A percentile compares a stretch with the other conserved stretches of the same genome.
Evolutionary conservation across 92 coral and sea anemone species (phyloP).

Genomic region (Paragorgia papillata): DNA sequence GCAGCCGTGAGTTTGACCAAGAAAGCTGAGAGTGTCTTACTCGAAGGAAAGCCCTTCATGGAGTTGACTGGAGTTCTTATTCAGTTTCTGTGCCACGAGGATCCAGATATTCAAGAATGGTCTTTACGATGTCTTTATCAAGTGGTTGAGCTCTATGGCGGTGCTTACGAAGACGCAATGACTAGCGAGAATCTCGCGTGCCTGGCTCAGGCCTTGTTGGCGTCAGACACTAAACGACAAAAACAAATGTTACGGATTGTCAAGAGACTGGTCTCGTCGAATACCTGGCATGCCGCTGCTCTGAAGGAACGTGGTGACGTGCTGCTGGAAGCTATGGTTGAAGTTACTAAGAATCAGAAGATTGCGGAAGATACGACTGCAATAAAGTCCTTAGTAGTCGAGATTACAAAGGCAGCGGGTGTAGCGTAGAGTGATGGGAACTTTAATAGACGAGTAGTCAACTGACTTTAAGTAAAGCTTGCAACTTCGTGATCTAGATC

Average conservation of each 20-base stretch:
- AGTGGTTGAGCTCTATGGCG: conserved; percentile 92
- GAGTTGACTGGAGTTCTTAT: conserved; percentile 62
- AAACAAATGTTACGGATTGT: conserved; percentile 87
- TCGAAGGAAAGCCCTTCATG: conserved; percentile 64
- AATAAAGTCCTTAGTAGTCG: conserved; percentile 35
- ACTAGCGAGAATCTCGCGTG: conserved; percentile 71
- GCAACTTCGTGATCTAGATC: too few species aligned
- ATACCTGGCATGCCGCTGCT: conserved; percentile 54
- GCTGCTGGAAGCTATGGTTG: conserved; percentile 40
- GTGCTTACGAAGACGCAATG: conserved; percentile 78
- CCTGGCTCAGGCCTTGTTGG: conserved; percentile 76
- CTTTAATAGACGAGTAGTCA: too few species aligned
- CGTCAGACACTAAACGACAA: conserved; percentile 65
- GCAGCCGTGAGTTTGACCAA: conserved; percentile 60
- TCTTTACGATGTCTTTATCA: conserved; percentile 83
- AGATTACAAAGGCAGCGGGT: conserved; percentile 37
- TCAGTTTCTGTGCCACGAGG: conserved; percentile 76
- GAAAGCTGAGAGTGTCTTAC: conserved; percentile 79
- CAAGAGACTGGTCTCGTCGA: conserved; percentile 84
- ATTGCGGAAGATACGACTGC: conserved; percentile 22
- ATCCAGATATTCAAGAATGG: conserved; percentile 78
- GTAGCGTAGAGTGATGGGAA: too few species aligned
- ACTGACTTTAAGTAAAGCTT: too few species aligned
- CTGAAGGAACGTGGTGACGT: conserved; percentile 43
- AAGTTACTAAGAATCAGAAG: conserved; percentile 20